These are phyloP conservation scores for Erythrocercus mccallii DNA, from an alignment of 2,113 vertebrate species.

Conservation along the genomic window DNA sequence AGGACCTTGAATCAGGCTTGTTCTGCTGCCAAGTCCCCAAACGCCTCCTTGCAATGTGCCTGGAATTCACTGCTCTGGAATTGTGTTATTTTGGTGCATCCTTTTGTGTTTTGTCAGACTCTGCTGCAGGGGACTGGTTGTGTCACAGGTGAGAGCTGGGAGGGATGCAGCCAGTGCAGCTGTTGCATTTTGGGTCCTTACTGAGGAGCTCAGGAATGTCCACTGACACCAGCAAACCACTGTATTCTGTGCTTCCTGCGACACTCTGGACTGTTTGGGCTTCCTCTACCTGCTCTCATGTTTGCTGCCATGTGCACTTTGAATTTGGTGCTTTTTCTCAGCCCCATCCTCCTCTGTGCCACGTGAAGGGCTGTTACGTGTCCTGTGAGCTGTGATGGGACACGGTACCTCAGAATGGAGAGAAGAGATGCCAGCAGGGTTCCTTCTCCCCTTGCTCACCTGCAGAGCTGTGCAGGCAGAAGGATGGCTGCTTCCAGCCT, in stretches of 20 bases:
- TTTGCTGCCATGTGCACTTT: neutral
- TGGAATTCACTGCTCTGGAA: constrained; percentile 13
- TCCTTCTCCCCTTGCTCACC: neutral
- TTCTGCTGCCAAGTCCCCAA: constrained; percentile 32
- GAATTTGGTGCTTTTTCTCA: neutral
- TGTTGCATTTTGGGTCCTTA: neutral
- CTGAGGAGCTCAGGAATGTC: neutral
- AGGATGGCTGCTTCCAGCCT: neutral
- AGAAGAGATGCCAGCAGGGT: neutral
- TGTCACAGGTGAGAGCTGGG: fast-evolving
- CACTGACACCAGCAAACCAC: neutral
- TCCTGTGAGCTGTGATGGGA: neutral
- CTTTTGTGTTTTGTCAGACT: neutral
- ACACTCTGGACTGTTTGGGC: neutral
- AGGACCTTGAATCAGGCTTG: constrained; percentile 15
- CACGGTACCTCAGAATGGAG: fast-evolving
- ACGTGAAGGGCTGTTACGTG: fast-evolving
- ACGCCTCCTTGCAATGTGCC: neutral
- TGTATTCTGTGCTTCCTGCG: neutral
- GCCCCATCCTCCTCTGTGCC: neutral
- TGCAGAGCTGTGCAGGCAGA: neutral
- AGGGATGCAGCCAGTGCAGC: neutral
- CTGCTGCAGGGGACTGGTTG: neutral
- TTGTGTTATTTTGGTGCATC: neutral
- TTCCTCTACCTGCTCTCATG: neutral